These are phyloP conservation scores for Sialis fuliginosa DNA, from an alignment of 2,888 invertebrate species.

Conservation along the genomic window DNA sequence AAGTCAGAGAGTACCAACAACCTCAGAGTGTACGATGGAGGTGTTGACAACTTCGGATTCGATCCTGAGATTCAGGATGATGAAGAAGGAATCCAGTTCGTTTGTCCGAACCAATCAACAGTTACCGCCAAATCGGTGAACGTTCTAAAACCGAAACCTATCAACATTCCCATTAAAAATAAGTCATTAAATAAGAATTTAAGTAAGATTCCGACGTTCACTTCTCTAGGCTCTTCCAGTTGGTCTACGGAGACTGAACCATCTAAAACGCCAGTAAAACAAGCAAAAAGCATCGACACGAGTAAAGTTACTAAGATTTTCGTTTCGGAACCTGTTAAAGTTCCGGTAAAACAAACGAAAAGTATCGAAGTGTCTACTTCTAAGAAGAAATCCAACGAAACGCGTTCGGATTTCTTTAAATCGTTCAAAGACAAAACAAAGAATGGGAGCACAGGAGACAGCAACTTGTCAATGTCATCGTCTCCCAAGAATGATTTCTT, in stretches of 20 bases:
- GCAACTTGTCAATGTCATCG: neutral
- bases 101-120: too few species aligned
- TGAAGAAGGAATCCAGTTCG: neutral
- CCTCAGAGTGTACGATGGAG: neutral
- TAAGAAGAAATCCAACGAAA: neutral
- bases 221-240: too few species aligned
- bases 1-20: slow-evolving; percentile 1
- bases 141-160: too few species aligned
- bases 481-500: neutral
- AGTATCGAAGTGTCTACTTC: neutral
- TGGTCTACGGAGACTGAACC: too few species aligned
- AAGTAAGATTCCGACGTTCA: too few species aligned
- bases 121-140: too few species aligned
- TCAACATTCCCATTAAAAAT: too few species aligned
- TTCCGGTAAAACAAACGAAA: neutral
- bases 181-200: too few species aligned
- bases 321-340: neutral
- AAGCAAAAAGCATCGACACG: neutral
- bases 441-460: neutral
- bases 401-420: slow-evolving; percentile 4
- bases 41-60: neutral
- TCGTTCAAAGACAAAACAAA: slow-evolving; percentile 4
- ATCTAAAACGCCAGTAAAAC: too few species aligned
- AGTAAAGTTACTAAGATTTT: neutral
- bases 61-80: neutral